Conservation (phyloP, 2,113 vertebrate genomes). For the Pica pica region DNA sequence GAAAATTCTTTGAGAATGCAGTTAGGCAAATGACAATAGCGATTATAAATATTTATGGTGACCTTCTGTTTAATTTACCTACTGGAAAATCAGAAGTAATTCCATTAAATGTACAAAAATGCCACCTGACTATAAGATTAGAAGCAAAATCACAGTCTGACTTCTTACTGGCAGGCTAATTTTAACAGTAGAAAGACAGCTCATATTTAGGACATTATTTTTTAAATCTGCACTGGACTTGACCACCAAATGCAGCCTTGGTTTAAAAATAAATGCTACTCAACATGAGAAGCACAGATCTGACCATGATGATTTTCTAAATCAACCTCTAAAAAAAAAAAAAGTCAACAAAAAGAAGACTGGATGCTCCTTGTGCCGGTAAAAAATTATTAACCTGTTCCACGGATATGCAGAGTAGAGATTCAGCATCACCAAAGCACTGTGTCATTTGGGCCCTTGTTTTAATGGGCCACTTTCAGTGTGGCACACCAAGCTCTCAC, state of each 20-base stretch:
- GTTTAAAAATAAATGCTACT: not conserved
- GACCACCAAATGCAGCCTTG: not conserved
- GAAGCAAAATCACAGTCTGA: not conserved
- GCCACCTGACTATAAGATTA: not conserved
- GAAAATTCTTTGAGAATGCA: not conserved
- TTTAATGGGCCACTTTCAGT: not conserved
- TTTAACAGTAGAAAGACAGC: not conserved
- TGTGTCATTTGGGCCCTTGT: not conserved
- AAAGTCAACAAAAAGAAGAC: not conserved
- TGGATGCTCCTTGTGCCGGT: not conserved
- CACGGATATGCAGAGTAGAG: not conserved
- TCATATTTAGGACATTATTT: not conserved
- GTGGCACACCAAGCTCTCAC: not conserved
- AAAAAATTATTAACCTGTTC: not conserved
- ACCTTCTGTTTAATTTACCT: not conserved
- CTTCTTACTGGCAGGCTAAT: not conserved
- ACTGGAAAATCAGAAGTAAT: not conserved
- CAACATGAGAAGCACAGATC: not conserved
- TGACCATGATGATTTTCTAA: not conserved
- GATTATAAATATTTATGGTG: not conserved
- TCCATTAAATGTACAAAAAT: not conserved
- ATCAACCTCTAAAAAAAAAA: not conserved
- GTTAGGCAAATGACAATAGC: not conserved
- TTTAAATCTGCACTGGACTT: not conserved
- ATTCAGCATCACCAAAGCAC: not conserved